Conservation (phyloP, 2,888 invertebrate species). For the Cephus sareptanus region DNA sequence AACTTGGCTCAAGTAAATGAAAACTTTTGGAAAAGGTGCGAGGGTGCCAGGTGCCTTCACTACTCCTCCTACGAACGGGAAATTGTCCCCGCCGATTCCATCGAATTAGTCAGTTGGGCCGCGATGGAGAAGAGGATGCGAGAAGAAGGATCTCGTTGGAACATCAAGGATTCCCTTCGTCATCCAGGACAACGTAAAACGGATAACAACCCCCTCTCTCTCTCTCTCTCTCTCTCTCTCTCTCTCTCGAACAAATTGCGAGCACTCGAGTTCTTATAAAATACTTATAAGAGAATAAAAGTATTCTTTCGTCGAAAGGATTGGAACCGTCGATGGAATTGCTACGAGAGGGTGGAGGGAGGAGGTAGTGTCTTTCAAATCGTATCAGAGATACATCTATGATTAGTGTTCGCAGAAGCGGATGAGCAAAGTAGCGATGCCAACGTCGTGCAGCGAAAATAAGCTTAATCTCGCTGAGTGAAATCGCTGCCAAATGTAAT, state of each 20-base stretch:
- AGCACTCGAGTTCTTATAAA: too few relatives aligned
- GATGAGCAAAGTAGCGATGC: constrained; percentile 1
- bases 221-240: too few relatives aligned
- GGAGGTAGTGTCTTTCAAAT: constrained; percentile 26
- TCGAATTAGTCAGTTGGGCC: too few relatives aligned
- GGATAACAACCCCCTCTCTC: too few relatives aligned
- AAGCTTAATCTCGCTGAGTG: constrained; percentile 64
- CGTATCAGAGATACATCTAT: constrained; percentile 34
- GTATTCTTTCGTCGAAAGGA: neutral
- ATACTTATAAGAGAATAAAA: too few relatives aligned
- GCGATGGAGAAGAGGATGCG: too few relatives aligned
- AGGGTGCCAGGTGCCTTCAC: constrained; percentile 20
- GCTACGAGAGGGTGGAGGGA: neutral
- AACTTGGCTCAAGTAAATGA: constrained; percentile 57
- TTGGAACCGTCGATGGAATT: neutral
- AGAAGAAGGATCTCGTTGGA: too few relatives aligned
- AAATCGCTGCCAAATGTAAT: constrained; percentile 64
- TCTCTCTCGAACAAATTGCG: too few relatives aligned
- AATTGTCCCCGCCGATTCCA: too few relatives aligned
- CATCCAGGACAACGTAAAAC: too few relatives aligned
- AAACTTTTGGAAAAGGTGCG: constrained; percentile 51
- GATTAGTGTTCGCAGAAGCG: constrained; percentile 34
- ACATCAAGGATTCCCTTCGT: too few relatives aligned
- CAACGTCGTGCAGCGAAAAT: constrained; percentile 52
- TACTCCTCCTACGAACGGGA: neutral